phyloP scores from a whole-genome alignment of 2,888 invertebrate genomes.

The Ramazzottius varieornatus region DNA sequence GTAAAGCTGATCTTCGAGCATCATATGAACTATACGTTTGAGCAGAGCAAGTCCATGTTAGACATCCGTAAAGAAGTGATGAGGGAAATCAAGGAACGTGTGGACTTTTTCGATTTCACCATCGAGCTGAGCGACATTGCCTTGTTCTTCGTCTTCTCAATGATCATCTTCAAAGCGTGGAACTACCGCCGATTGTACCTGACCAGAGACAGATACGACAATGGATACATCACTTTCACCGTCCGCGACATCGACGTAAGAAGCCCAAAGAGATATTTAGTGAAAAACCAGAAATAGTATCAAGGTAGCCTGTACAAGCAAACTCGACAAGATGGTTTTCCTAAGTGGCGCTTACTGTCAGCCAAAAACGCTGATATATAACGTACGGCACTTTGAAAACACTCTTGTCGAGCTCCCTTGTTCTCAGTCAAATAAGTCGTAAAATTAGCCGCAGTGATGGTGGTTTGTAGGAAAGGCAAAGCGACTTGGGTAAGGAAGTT shows the following conservation, averaged over 20 bases:
- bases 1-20: constrained; percentile 10
- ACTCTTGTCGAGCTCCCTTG: background rate
- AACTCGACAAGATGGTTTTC: too few relatives aligned
- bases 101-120: constrained; percentile 3
- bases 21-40: constrained; percentile 9
- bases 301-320: too few relatives aligned
- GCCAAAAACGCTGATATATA: background rate
- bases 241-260: constrained; percentile 14
- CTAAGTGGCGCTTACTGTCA: background rate
- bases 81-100: background rate
- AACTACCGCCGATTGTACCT: constrained; percentile 14
- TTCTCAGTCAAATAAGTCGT: background rate
- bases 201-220: constrained; percentile 16
- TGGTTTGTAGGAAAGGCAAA: constrained; percentile 10
- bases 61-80: constrained; percentile 8
- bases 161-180: constrained; percentile 4
- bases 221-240: constrained; percentile 15
- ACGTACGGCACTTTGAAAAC: background rate
- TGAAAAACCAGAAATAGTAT: too few relatives aligned
- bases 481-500: constrained; percentile 13
- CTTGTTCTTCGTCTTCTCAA: background rate
- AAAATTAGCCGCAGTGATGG: background rate
- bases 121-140: background rate
- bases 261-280: too few relatives aligned
- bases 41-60: constrained; percentile 8